phyloP scores from a whole-genome alignment of 2,113 vertebrate genomes.

The Psittacus erithacus region DNA sequence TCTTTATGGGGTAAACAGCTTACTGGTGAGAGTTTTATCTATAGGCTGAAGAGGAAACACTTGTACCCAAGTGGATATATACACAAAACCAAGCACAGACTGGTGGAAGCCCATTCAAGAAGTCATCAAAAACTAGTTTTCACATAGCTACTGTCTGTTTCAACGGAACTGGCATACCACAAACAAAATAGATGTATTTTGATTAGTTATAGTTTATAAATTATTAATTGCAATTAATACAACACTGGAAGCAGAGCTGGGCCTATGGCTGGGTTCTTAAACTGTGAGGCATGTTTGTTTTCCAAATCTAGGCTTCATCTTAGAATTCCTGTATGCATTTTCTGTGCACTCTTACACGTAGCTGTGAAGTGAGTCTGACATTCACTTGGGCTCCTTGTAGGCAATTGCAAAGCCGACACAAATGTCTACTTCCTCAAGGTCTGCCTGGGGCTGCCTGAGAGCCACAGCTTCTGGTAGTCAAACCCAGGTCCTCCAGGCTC shows the following conservation, averaged over 20 bases:
- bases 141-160: not conserved
- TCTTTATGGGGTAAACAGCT: not conserved
- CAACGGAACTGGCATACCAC: not conserved
- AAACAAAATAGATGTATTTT: not conserved
- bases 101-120: not conserved
- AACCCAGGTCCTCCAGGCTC: conserved; percentile 24
- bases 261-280: not conserved
- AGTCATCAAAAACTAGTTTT: not conserved
- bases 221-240: not conserved
- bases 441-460: not conserved
- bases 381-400: not conserved
- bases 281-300: not conserved
- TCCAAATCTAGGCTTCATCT: not conserved
- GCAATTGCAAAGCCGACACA: not conserved
- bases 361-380: not conserved
- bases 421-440: not conserved
- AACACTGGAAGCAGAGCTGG: not conserved
- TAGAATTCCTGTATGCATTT: not conserved
- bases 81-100: not conserved
- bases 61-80: not conserved
- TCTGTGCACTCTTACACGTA: not conserved
- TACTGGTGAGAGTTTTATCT: not conserved
- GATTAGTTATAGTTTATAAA: not conserved
- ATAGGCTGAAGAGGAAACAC: not conserved
- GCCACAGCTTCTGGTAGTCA: conserved; percentile 21